Base-by-base conservation (phyloP, 2,113 vertebrate species). In the Engraulis encrasicolus region DNA sequence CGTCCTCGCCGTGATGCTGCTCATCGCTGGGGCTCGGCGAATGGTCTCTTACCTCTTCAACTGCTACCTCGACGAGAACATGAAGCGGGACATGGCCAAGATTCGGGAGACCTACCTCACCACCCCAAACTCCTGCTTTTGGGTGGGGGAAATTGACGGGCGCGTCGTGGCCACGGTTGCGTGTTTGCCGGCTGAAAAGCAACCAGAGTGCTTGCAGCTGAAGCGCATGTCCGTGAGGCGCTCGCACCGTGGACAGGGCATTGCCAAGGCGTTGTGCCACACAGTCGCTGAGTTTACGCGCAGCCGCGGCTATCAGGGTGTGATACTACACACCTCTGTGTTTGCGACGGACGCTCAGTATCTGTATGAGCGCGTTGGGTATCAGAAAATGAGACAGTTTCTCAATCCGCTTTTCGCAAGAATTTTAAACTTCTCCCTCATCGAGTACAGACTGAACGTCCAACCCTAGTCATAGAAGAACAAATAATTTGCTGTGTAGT, bases 111-210 rank as follows among this genome's bases (percentile, higher is more conserved):
- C 79, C 58, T 96, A 95, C 89, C 45, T 94, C 87, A 61, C 83
- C 50, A 11, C 54, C 5, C 82, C 89, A n/a, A 89, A 93, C 88
- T 84, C 93, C 0, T 94, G 94, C 50, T 96, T 96, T 79, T 96
- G 95, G 95, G 95, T 96, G 88, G 95, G 93, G 0, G 95, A 95
- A 38, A 87, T 23, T 0, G 93, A 95, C 0, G 95, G 92, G 0
- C 87, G 45, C 20, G 90, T 95, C 85, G 93, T 95, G 36, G 95
- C 88, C 54, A 92, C 82, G 0, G 94, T 95, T 81, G 91, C 85
- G 0, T 95, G 94, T 50, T 87, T 92, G 0, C 94, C 94, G 4
- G 50, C 79, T 0, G 49, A 84, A 77, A 31, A 11, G 0, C 71
- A 36, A 1, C 66, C 86, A 0, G 91, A 34, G 0, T 93, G 90